Evolutionary conservation across 2,113 vertebrate genomes (phyloP).

Genomic region (Haemorhous mexicanus): DNA sequence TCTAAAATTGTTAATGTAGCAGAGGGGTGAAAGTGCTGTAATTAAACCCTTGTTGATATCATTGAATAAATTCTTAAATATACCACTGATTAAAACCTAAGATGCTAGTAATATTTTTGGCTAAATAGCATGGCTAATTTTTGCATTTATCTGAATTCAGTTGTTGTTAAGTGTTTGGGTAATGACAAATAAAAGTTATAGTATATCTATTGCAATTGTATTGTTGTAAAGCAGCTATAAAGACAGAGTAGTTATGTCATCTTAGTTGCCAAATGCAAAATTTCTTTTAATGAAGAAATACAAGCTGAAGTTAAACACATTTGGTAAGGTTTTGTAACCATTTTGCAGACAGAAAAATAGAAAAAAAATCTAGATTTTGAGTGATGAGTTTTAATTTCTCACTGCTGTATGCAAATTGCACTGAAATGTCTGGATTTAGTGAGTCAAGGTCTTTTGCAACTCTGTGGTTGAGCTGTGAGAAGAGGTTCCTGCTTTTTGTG

Average conservation of each 20-base stretch:
- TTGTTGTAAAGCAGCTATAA: background rate
- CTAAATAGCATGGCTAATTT: background rate
- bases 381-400: background rate
- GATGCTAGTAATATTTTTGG: background rate
- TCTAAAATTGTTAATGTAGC: background rate
- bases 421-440: background rate
- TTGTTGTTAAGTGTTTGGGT: background rate
- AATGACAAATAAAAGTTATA: background rate
- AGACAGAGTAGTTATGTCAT: background rate
- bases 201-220: background rate
- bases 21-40: background rate
- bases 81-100: background rate
- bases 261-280: background rate
- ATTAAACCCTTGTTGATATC: background rate
- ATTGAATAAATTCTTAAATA: background rate
- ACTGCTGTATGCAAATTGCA: background rate
- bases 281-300: background rate
- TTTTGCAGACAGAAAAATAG: background rate
- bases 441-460: constrained; percentile 15
- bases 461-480: background rate
- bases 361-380: background rate
- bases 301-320: background rate
- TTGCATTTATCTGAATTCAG: background rate
- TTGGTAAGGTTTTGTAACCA: background rate
- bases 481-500: background rate